Conservation (phyloP, 2,797 vertebrate species). For the Peromyscus eremicus region DNA sequence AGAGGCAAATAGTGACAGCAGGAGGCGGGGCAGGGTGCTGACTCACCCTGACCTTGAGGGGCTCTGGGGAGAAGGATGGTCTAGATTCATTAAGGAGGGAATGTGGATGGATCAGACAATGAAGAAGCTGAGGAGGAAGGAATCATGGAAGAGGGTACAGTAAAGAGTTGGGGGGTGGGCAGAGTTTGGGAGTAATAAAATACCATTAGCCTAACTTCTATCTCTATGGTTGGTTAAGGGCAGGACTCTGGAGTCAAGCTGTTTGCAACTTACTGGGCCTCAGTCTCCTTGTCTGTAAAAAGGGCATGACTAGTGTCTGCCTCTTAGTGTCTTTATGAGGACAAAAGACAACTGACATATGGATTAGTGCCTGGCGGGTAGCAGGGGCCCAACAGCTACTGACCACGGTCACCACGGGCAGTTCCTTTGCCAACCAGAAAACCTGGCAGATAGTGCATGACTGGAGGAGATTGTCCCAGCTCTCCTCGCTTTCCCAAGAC, state of each 20-base stretch:
- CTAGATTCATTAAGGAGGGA: background rate
- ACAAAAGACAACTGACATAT: background rate
- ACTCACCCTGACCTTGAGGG: background rate
- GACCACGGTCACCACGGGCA: background rate
- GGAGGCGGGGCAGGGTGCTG: background rate
- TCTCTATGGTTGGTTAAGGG: background rate
- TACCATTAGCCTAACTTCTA: background rate
- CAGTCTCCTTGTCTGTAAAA: conserved; percentile 45
- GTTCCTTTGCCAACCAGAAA: background rate
- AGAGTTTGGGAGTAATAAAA: background rate
- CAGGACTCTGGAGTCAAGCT: background rate
- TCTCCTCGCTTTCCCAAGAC: background rate
- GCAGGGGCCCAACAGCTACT: background rate
- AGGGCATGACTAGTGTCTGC: background rate
- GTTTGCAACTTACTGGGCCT: background rate
- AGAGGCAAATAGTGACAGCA: background rate
- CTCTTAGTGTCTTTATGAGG: background rate
- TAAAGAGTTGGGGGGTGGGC: background rate
- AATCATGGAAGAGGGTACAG: background rate
- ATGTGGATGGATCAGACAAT: background rate
- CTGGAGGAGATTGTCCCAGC: background rate
- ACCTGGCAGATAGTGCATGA: background rate
- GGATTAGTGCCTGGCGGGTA: background rate
- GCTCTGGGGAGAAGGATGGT: background rate
- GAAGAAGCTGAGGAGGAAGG: background rate